Percentiles rank a stretch among this genome's conserved stretches.
phyloP scores from a whole-genome alignment of 2,888 invertebrate genomes.

The Julus scandinavius region DNA sequence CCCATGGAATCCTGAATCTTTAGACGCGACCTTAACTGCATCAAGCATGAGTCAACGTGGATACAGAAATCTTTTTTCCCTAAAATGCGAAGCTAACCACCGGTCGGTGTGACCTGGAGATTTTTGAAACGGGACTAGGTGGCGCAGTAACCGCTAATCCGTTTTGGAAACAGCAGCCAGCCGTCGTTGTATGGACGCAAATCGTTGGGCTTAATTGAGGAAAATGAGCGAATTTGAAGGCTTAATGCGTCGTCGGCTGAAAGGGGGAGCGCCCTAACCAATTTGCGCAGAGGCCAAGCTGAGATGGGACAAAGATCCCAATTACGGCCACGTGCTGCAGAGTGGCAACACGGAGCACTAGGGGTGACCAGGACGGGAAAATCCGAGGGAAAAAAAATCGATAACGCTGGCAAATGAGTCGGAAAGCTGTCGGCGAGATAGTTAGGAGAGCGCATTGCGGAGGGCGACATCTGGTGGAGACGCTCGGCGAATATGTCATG shows the following conservation, averaged over 20 bases:
- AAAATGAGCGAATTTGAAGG: slow-evolving; percentile 33
- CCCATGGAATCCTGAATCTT: no score
- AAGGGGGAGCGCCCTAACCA: slow-evolving; percentile 14
- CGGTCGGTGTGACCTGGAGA: no score
- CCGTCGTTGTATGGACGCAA: slow-evolving; percentile 25
- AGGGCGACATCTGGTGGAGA: slow-evolving; percentile 4
- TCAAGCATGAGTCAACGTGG: neutral
- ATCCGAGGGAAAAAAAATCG: neutral
- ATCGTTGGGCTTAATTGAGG: slow-evolving; percentile 22
- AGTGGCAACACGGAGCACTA: slow-evolving; percentile 33
- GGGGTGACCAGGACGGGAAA: neutral
- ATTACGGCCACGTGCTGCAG: slow-evolving; percentile 4
- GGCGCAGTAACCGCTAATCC: slow-evolving; percentile 33
- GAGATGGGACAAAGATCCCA: slow-evolving; percentile 31
- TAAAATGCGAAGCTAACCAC: no score
- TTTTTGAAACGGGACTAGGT: neutral
- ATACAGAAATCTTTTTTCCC: neutral
- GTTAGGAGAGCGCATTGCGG: neutral
- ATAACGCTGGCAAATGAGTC: neutral
- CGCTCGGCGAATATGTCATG: neutral
- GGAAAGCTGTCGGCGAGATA: neutral
- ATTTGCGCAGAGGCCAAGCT: slow-evolving; percentile 25
- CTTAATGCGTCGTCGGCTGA: slow-evolving; percentile 26
- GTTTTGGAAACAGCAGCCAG: slow-evolving; percentile 25
- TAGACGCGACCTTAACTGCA: no score